A percentile compares a stretch with the other conserved stretches of the same genome.
Conservation (phyloP, 1,140 invertebrate species). For the Lordiphosa stackelbergi region DNA sequence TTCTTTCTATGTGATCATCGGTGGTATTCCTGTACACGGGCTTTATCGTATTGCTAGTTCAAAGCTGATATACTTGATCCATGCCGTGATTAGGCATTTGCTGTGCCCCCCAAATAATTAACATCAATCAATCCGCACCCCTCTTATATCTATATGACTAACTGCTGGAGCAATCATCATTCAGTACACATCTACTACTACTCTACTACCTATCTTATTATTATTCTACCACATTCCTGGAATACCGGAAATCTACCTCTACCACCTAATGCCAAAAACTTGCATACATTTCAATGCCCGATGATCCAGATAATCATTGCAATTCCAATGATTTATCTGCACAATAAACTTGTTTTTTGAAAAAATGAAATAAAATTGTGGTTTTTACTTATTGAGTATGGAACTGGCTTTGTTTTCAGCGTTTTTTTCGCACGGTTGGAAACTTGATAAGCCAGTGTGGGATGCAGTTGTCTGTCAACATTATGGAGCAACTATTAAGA, state of each 20-base stretch:
- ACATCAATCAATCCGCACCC: slow-evolving; percentile 39
- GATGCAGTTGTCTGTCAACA: no score
- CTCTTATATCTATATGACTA: slow-evolving; percentile 21
- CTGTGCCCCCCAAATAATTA: slow-evolving; percentile 37
- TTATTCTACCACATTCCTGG: slow-evolving; percentile 49
- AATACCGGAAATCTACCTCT: slow-evolving; percentile 54
- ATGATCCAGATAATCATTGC: slow-evolving; percentile 42
- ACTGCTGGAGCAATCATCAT: slow-evolving; percentile 51
- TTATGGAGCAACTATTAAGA: no score
- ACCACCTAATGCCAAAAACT: slow-evolving; percentile 1
- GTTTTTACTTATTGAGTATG: slow-evolving; percentile 11
- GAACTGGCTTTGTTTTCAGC: slow-evolving; percentile 2
- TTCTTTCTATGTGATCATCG: slow-evolving; percentile 39
- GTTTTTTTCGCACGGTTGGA: not conserved
- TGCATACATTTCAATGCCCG: slow-evolving; percentile 28
- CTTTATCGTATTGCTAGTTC: slow-evolving; percentile 32
- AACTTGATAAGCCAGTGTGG: no score
- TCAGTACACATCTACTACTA: slow-evolving; percentile 39
- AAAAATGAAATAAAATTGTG: slow-evolving; percentile 27
- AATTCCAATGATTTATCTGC: slow-evolving; percentile 9
- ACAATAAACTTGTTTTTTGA: slow-evolving; percentile 52
- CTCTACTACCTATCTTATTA: slow-evolving; percentile 23
- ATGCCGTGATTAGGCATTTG: slow-evolving; percentile 20
- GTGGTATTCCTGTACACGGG: slow-evolving; percentile 40
- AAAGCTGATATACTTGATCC: slow-evolving; percentile 63